Base-by-base conservation (phyloP, 2,888 invertebrate species). In the Trilocha varians region DNA sequence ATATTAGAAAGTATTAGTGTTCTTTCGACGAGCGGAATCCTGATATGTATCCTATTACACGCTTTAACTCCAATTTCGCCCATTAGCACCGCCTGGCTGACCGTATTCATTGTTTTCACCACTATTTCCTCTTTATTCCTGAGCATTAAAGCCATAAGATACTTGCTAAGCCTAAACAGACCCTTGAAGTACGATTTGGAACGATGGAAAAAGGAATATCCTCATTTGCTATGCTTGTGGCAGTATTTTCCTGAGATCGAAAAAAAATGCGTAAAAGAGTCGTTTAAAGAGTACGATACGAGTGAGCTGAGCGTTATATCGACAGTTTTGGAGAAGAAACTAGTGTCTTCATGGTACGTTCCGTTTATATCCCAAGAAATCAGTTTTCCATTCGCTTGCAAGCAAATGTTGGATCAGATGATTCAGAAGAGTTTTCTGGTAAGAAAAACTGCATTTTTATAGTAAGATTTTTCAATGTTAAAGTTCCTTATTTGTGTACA, bases 71-170 rank as follows among this genome's bases (percentile, higher is more conserved):
- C 76, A 48, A 76, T 84, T 53, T 82, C 83, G 0, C 79, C 79
- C 2, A 49, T 85, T 51, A 64, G 68, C 14, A 82, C 84, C 41
- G 60, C 79, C 41, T 87, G 82, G 80, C 73, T 87, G 46, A 53
- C 71, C n/a, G 48, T 78, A 35, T 87, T 87, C 50, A 49, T 80
- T 42, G 32, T 83, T 36, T 41, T 65, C 32, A 48, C 87, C 34
- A 86, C 87, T 63, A 55, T 87, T 32, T 45, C 70, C 0, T 82
- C 88, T 2, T 57, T 88, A 37, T 76, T 78, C 51, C 44, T 84
- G 35, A 87, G 88, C 63, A 87, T 88, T 57, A 77, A 80, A 52
- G 73, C 78, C 57, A 76, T 89, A 16, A 87, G 88, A 56, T 87
- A 82, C 72, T 57, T 89, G 42, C 60, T 89, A 39, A 73, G 71